A percentile compares a stretch with the other conserved stretches of the same genome.
These are phyloP conservation scores for Dicerorhinus sumatrensis DNA, from an alignment of 2,113 vertebrate species.

Conservation along the genomic window DNA sequence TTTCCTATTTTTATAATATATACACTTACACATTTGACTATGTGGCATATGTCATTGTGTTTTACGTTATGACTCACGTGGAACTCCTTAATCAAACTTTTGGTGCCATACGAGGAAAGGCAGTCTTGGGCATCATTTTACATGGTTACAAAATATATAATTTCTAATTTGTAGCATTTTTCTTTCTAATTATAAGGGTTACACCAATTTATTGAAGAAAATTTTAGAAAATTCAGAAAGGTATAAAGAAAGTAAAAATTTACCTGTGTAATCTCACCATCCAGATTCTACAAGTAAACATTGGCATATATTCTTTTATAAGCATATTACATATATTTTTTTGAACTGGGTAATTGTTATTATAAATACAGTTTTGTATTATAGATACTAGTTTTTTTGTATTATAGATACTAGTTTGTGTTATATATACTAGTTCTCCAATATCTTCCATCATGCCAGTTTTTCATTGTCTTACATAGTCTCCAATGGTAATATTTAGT, in stretches of 20 bases:
- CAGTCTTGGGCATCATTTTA: neutral
- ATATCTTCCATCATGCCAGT: neutral
- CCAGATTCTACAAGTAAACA: neutral
- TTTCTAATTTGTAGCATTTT: slow-evolving; percentile 29
- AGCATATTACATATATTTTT: neutral
- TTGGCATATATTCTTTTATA: neutral
- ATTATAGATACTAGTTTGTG: no score
- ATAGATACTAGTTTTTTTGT: no score
- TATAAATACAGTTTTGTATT: neutral
- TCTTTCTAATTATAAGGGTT: slow-evolving; percentile 11
- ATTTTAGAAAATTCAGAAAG: slow-evolving; percentile 48
- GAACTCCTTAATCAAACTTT: slow-evolving; percentile 9
- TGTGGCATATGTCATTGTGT: neutral
- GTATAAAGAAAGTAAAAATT: slow-evolving; percentile 27
- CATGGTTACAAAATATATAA: neutral
- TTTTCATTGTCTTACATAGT: neutral
- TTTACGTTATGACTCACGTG: slow-evolving; percentile 1
- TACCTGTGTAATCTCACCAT: neutral
- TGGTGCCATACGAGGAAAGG: neutral
- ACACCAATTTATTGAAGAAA: slow-evolving; percentile 13
- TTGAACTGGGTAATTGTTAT: neutral
- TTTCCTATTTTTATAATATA: neutral
- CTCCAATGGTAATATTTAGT: neutral
- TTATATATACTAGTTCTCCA: neutral
- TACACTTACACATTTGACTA: neutral